These are phyloP conservation scores for Trissolcus brochymenae DNA, from an alignment of 2,888 invertebrate genomes.

Conservation along the genomic window DNA sequence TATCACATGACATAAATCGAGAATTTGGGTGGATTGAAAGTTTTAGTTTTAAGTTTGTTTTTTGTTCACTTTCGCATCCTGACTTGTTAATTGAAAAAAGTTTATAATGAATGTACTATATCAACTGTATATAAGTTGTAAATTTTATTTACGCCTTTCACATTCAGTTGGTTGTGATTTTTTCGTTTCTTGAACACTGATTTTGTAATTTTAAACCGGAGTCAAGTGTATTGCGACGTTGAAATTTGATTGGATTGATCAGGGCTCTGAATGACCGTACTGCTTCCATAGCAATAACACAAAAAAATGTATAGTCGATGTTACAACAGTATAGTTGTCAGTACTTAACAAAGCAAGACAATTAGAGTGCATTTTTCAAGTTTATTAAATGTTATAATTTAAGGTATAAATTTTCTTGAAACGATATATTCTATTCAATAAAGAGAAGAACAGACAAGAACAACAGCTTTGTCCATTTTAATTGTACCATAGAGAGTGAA, in stretches of 20 bases:
- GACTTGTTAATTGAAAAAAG: too few species aligned
- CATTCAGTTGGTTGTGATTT: too few species aligned
- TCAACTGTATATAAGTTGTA: too few species aligned
- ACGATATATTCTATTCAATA: constrained; percentile 68
- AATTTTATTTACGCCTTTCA: too few species aligned
- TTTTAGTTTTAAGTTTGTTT: constrained; percentile 7
- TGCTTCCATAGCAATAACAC: constrained; percentile 74
- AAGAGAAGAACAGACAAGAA: constrained; percentile 36
- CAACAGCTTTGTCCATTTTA: constrained; percentile 62
- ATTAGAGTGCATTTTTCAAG: constrained; percentile 64
- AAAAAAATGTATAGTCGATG: constrained; percentile 70
- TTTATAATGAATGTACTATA: too few species aligned
- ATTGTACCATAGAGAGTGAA: constrained; percentile 61
- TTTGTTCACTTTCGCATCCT: too few species aligned
- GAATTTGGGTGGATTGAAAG: too few species aligned
- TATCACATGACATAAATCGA: too few species aligned
- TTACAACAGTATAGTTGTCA: constrained; percentile 70
- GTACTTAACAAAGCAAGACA: constrained; percentile 60
- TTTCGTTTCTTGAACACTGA: background rate
- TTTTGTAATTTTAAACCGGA: constrained; percentile 1
- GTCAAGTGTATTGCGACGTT: constrained; percentile 59
- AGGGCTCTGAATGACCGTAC: constrained; percentile 70
- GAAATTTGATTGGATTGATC: constrained; percentile 71
- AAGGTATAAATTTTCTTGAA: constrained; percentile 69
- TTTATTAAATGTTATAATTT: constrained; percentile 64